Evolutionary conservation across 2,797 vertebrate genomes (phyloP), one percentile per base, ranked within the genome.

Genomic region (Diglossa cyanea): DNA sequence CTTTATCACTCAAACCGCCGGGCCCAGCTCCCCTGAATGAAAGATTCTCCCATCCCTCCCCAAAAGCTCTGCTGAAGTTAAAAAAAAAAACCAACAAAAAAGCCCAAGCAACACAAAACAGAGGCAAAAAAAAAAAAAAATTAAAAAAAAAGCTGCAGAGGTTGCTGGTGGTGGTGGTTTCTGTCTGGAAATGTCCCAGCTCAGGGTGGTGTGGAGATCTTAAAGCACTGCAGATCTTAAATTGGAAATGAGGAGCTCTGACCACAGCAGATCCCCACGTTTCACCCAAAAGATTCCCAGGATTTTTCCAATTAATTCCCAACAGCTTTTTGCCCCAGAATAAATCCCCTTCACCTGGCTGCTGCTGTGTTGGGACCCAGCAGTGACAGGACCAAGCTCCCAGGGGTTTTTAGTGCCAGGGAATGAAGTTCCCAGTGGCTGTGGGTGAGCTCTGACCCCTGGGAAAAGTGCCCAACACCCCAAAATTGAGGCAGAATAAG

Each of bases 381-480:
- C 20, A 65, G 9, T 0, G 1, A 4, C 1, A 2, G 44, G 4
- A 33, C 9, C 7, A 50, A 14, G 11, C 19, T 61, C 25, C 18
- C 39, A 1, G 12, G 20, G 77, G 4, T 44, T 86, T 86, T 45
- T 42, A 40, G 40, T 7, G 40, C 37, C 23, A 1, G 7, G 37
- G 21, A 28, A 48, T 50, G 30, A 5, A 7, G 1, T 3, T 48
- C 14, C 17, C 76, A 28, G 33, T 15, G 9, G 37, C 33, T 37
- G 7, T n/a, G 61, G 15, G 23, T 0, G 18, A 67, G 24, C 30
- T 61, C 31, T 51, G 53, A 8, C 8, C 5, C 0, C 51, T 2
- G 55, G 18, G 16, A 20, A 44, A 45, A 18, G 45, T 3, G n/a
- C 37, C 35, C 11, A 2, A 30, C 15, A 1, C 4, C 25, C 42